Percentiles rank a stretch among this genome's conserved stretches.
Conservation (phyloP, 2,888 invertebrate species). For the Microplitis deprimator region DNA sequence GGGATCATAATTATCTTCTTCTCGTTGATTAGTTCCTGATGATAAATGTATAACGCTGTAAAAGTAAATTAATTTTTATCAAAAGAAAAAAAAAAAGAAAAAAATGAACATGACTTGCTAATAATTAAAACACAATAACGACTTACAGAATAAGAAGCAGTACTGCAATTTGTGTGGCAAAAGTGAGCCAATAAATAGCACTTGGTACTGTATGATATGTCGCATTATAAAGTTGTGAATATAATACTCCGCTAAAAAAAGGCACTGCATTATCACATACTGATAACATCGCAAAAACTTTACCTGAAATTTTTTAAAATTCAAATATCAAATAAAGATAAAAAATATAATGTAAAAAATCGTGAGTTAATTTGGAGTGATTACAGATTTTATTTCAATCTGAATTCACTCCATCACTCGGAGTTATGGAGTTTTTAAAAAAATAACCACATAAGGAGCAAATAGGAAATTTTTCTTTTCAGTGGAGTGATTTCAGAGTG, state of each 20-base stretch:
- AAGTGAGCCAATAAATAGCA: constrained; percentile 82
- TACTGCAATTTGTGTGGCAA: constrained; percentile 79
- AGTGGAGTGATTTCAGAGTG: too few species aligned
- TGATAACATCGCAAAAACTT: constrained; percentile 83
- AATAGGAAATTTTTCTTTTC: too few species aligned
- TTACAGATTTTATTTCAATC: too few species aligned
- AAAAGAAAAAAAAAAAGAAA: too few species aligned
- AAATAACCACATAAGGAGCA: too few species aligned
- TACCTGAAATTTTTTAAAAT: constrained; percentile 72
- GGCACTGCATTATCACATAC: constrained; percentile 88
- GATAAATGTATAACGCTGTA: constrained; percentile 68
- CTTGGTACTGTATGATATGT: constrained; percentile 76
- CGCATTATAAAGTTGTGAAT: constrained; percentile 81
- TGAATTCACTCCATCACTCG: too few species aligned
- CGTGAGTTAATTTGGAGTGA: too few species aligned
- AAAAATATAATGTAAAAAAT: too few species aligned
- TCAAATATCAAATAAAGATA: neutral
- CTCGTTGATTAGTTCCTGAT: constrained; percentile 60
- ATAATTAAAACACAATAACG: constrained; percentile 1
- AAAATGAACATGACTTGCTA: neutral
- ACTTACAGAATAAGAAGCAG: constrained; percentile 81
- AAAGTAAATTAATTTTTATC: constrained; percentile 30
- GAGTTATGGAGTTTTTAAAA: too few species aligned
- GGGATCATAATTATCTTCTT: constrained; percentile 46
- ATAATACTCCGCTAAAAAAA: constrained; percentile 81